phyloP scores from a whole-genome alignment of 37 sponge, comb jelly and placozoan genomes.

The Haliclona indistincta region DNA sequence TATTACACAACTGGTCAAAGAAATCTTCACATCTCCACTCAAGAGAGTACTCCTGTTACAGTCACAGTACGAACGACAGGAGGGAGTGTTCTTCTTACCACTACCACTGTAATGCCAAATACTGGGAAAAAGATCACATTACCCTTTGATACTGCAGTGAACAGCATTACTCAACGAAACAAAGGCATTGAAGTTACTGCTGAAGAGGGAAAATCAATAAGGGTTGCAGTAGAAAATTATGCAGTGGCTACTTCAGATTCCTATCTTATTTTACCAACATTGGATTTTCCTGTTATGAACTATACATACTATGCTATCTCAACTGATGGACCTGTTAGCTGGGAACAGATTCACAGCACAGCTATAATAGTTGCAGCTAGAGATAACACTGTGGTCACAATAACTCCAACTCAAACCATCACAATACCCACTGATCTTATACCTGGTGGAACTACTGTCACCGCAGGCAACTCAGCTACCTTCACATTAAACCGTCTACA shows the following conservation, averaged over 20 bases:
- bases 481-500: not conserved
- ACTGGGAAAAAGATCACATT: not conserved
- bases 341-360: not conserved
- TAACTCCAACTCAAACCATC: not conserved
- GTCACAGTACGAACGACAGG: not conserved
- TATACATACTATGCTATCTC: not conserved
- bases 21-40: too few species aligned
- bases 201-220: not conserved
- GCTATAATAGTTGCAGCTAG: not conserved
- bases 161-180: not conserved
- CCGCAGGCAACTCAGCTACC: not conserved
- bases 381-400: not conserved
- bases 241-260: not conserved
- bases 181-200: slow-evolving; percentile 10
- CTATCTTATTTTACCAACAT: not conserved
- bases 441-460: not conserved
- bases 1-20: too few species aligned
- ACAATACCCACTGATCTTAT: not conserved
- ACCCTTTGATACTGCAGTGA: not conserved
- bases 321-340: not conserved
- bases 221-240: slow-evolving; percentile 4
- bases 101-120: not conserved
- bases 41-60: not conserved
- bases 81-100: not conserved
- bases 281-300: not conserved